Conservation (phyloP, 1,140 invertebrate genomes). For the Lasioglossum albipes region DNA sequence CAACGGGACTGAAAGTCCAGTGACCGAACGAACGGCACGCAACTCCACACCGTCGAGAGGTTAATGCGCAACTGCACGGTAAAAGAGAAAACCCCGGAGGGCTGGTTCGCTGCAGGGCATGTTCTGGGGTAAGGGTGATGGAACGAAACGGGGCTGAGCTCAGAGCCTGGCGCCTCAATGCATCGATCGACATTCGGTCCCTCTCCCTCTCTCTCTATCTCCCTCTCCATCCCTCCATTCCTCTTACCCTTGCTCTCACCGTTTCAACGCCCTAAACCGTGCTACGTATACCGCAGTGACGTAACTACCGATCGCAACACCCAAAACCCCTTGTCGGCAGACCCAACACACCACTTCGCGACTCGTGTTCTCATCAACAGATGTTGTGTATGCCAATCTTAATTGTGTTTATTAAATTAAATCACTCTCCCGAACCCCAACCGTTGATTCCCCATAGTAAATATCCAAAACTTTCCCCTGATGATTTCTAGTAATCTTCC, state of each 20-base stretch:
- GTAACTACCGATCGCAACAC: constrained; percentile 16
- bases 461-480: too few relatives aligned
- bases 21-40: constrained; percentile 29
- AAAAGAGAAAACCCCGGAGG: constrained; percentile 49
- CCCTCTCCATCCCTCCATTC: constrained; percentile 2
- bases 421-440: too few relatives aligned
- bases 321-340: not conserved
- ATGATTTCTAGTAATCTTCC: too few relatives aligned
- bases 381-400: not conserved
- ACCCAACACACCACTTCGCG: too few relatives aligned
- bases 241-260: not conserved
- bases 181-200: constrained; percentile 69
- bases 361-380: too few relatives aligned
- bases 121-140: constrained; percentile 46
- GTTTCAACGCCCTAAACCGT: constrained; percentile 43
- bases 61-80: constrained; percentile 67
- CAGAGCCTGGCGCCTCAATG: constrained; percentile 74
- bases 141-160: constrained; percentile 56
- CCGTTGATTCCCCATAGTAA: too few relatives aligned
- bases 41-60: constrained; percentile 50
- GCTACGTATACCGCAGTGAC: constrained; percentile 24
- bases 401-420: not conserved
- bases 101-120: constrained; percentile 48
- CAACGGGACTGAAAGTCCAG: constrained; percentile 9
- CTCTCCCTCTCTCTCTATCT: constrained; percentile 13